These are phyloP conservation scores for Smittia sp. DNA, from an alignment of 2,888 invertebrate genomes.

Conservation along the genomic window DNA sequence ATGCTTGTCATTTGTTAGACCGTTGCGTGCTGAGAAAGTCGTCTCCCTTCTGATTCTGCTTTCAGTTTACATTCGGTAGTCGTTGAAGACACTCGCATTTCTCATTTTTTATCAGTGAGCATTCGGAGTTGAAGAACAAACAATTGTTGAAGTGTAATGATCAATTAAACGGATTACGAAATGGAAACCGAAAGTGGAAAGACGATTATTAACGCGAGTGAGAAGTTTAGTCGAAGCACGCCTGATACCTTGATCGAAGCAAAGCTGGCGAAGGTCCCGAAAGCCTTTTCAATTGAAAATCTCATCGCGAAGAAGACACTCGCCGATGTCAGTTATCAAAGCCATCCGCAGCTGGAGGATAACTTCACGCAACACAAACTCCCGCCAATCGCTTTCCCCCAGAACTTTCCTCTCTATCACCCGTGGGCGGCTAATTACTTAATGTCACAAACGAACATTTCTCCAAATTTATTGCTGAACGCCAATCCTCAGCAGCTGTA, in stretches of 20 bases:
- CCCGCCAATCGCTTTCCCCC: constrained; percentile 44
- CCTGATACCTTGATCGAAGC: constrained; percentile 42
- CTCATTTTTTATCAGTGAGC: neutral
- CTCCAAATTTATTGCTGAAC: constrained; percentile 45
- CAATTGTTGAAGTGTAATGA: neutral
- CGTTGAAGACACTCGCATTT: constrained; percentile 23
- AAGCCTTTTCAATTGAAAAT: constrained; percentile 54
- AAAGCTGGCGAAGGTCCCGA: constrained; percentile 49
- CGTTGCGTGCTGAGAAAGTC: neutral
- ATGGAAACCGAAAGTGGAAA: constrained; percentile 37
- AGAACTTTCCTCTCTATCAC: constrained; percentile 52
- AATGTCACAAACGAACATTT: constrained; percentile 50
- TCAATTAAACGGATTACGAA: neutral
- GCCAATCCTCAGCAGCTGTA: constrained; percentile 26
- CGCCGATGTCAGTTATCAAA: neutral
- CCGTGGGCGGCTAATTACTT: constrained; percentile 52
- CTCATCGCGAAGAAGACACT: constrained; percentile 48
- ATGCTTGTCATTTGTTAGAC: constrained; percentile 39
- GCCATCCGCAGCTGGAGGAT: neutral
- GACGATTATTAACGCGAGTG: neutral
- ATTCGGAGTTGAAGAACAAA: neutral
- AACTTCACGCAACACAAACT: neutral
- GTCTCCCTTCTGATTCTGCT: constrained; percentile 29
- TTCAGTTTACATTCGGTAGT: constrained; percentile 40
- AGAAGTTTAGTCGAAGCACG: neutral